Evolutionary conservation across 2,797 vertebrate genomes (phyloP), one percentile per base, ranked within the genome.

Genomic region (Pelobates cultripes): DNA sequence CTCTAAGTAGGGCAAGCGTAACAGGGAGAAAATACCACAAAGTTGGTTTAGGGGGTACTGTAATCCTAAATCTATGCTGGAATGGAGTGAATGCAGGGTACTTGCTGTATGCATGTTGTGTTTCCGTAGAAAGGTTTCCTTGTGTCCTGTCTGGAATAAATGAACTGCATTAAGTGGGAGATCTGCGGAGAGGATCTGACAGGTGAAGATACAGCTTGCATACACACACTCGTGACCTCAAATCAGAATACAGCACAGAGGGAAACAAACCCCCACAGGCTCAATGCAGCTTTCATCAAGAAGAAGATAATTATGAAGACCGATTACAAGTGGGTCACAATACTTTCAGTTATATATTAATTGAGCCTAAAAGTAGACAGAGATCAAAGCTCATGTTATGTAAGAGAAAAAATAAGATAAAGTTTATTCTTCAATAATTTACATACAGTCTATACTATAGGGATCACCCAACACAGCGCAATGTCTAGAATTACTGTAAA

Each of bases 291-390:
- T 75, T 70, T 83, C 64, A 79, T 82, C 74, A 75, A 70, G 73
- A 68, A 15, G 45, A 44, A 78, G 45, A 70, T 63, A 79, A 79
- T 83, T 83, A 78, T 40, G 43, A 73, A 47, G 81, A 40, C 55
- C 81, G 70, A 75, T 78, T 74, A 78, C 14, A 83, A 75, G 53
- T 83, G 81, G 81, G 77, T 83, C 71, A 83, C 64, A 64, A 79
- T 78, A 73, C 70, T 67, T 68, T 74, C 64, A 83, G 70, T 70
- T 55, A 75, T 64, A 43, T 79, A 75, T 75, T 83, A 83, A 83
- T 83, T 83, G 81, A 74, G 81, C 71, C 81, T 83, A 75, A 83
- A 79, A 83, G 72, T 83, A 73, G 41, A 7, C 70, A 44, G n/a
- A 83, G 76, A 83, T 83, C 81, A 83, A 83, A 83, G 81, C 71